phyloP scores from a whole-genome alignment of 2,888 invertebrate genomes.

The Rhagonycha lutea region DNA sequence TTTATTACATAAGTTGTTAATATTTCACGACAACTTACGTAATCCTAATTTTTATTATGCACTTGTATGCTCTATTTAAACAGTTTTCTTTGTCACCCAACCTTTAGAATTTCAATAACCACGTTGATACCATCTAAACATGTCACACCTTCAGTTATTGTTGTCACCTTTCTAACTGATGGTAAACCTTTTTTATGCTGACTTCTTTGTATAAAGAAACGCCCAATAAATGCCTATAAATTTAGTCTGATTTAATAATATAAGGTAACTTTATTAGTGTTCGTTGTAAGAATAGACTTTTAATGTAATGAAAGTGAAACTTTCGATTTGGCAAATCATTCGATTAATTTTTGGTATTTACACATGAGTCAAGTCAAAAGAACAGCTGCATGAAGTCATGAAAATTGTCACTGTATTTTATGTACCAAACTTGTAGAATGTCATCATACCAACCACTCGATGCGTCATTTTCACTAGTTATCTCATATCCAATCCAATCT shows the following conservation, averaged over 20 bases:
- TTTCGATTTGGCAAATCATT: background rate
- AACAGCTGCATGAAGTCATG: background rate
- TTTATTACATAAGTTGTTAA: constrained; percentile 6
- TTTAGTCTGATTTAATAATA: background rate
- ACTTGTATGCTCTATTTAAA: constrained; percentile 4
- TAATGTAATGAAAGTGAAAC: background rate
- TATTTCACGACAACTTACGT: constrained; percentile 1
- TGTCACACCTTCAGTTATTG: constrained; percentile 15
- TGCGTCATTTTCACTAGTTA: constrained; percentile 29
- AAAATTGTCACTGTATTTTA: constrained; percentile 14
- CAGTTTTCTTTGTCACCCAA: constrained; percentile 1
- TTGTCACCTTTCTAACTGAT: constrained; percentile 21
- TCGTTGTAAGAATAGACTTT: background rate
- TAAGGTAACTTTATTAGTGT: background rate
- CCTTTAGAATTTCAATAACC: constrained; percentile 12
- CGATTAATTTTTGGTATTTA: background rate
- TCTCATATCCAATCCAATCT: constrained; percentile 29
- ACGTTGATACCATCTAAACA: constrained; percentile 11
- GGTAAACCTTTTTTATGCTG: constrained; percentile 1
- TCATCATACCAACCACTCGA: constrained; percentile 16
- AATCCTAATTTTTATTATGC: constrained; percentile 3
- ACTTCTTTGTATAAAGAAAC: constrained; percentile 14
- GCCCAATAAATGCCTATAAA: background rate
- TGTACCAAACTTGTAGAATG: constrained; percentile 16
- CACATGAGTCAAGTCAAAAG: background rate